These are phyloP conservation scores for Drosophila pachea DNA, from an alignment of 1,140 invertebrate species.

Conservation along the genomic window DNA sequence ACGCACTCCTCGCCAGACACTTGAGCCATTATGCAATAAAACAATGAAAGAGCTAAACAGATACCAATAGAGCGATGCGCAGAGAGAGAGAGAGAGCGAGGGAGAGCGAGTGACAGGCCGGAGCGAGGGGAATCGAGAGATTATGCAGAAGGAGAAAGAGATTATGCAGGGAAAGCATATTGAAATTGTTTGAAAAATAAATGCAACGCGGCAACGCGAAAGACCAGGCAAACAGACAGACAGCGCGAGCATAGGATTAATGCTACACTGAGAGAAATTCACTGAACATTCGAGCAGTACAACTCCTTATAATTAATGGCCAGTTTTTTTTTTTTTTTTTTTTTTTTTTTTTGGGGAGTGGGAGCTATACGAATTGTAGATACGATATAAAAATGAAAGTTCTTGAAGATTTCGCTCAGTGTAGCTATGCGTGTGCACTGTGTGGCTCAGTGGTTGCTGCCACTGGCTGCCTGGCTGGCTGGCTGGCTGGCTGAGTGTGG, in stretches of 20 bases:
- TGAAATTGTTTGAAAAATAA: constrained; percentile 77
- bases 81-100: constrained; percentile 1
- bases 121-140: constrained; percentile 17
- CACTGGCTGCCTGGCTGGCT: not conserved
- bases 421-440: constrained; percentile 40
- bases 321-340: no score
- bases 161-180: constrained; percentile 59
- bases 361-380: not conserved
- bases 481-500: not conserved
- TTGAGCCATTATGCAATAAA: constrained; percentile 74
- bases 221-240: not conserved
- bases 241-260: constrained; percentile 45
- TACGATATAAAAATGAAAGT: not conserved
- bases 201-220: constrained; percentile 50
- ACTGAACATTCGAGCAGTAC: not conserved
- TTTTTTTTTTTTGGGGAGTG: no score
- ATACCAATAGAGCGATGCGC: constrained; percentile 8
- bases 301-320: no score
- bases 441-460: constrained; percentile 5
- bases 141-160: constrained; percentile 32
- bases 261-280: constrained; percentile 15
- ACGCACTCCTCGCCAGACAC: constrained; percentile 45
- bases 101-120: not conserved
- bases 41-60: constrained; percentile 45
- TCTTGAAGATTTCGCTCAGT: not conserved